A percentile compares a stretch with the other conserved stretches of the same genome.
Evolutionary conservation across 2,888 invertebrate species (phyloP).

Genomic region (Alloscopus bannaensis): DNA sequence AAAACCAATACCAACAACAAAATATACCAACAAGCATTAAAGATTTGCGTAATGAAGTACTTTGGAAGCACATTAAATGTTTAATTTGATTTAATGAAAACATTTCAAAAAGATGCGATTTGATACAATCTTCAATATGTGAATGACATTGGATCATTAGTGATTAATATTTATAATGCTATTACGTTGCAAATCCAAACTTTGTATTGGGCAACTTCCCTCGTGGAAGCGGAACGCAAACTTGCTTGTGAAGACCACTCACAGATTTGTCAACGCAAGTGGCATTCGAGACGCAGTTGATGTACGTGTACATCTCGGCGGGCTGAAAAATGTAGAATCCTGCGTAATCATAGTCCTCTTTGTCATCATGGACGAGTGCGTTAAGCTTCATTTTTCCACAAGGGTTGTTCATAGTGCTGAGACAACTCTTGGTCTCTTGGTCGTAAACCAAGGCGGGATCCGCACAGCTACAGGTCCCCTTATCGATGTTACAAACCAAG

Average conservation of each 20-base stretch:
- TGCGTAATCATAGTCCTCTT: constrained; percentile 3
- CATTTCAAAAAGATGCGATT: no score
- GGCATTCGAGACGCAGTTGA: constrained; percentile 55
- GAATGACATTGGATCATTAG: neutral
- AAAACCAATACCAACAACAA: no score
- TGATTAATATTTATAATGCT: no score
- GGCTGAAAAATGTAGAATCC: constrained; percentile 45
- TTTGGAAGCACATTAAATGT: no score
- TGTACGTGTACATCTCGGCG: constrained; percentile 45
- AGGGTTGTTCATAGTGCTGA: constrained; percentile 33
- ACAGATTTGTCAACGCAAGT: constrained; percentile 57
- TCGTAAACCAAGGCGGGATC: constrained; percentile 60
- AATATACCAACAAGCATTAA: no score
- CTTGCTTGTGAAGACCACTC: constrained; percentile 51
- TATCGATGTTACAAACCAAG: constrained; percentile 54
- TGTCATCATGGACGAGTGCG: constrained; percentile 26
- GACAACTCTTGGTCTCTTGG: constrained; percentile 33
- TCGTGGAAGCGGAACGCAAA: constrained; percentile 54
- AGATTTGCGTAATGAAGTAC: no score
- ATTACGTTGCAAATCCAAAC: constrained; percentile 22
- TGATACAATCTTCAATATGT: neutral
- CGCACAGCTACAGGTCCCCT: constrained; percentile 56
- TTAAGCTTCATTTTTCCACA: constrained; percentile 62
- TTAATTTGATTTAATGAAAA: no score
- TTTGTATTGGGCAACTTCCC: constrained; percentile 24